Evolutionary conservation across 2,113 vertebrate species (phyloP), one percentile per base, ranked within the genome.

Genomic region (Lipophrys pholis): DNA sequence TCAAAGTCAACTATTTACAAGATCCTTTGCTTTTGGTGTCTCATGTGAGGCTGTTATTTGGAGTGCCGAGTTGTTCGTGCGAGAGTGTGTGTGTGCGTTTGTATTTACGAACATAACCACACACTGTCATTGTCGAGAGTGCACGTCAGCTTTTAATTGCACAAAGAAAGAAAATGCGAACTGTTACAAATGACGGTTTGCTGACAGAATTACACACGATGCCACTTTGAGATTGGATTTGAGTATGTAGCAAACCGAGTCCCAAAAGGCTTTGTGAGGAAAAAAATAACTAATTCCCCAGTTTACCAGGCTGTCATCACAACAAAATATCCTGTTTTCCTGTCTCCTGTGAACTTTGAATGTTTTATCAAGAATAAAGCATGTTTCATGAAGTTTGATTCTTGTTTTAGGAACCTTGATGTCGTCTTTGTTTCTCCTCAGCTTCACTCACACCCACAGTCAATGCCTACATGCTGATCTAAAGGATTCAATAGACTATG

Each of bases 231-330:
- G 38, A 62, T 40, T 40, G 60, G 49, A 43, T 14, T 51, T 57
- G 17, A 43, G 11, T 1, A 0, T 36, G 16, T 16, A 35, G 12
- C 15, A 35, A 11, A 51, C 35, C 11, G 21, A 75, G 50, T 62
- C 45, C 14, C 2, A 65, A 58, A 58, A 41, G 6, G 17, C 54
- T 61, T 59, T 50, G 21, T 6, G 7, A 51, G 17, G n/a, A 65
- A 67, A 59, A 16, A 65, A 67, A 59, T 56, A 2, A 70, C n/a
- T n/a, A n/a, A 63, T 51, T 65, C 30, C 43, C 43, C 15, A 67
- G 68, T 56, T 70, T 11, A 39, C 59, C n/a, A 65, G 41, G 56
- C 66, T 64, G 36, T 73, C 55, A 73, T 9, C 54, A 55, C 59
- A 66, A 49, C 46, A 39, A 46, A 67, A 10, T 0, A 5, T 53